phyloP scores from a whole-genome alignment of 1,140 invertebrate genomes.

The Pogonomyrmex barbatus region DNA sequence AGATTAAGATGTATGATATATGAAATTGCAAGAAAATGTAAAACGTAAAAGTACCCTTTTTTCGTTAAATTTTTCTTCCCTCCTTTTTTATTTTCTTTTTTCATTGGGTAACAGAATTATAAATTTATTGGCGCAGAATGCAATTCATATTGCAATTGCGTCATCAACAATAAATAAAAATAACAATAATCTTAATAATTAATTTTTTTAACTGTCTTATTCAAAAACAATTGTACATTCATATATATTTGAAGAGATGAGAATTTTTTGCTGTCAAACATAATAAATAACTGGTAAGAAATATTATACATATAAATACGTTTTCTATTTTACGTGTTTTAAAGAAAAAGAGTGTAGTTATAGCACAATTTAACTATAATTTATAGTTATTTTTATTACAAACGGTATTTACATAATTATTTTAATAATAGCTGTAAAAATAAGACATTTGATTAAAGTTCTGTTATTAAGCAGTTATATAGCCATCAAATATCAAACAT shows the following conservation, averaged over 20 bases:
- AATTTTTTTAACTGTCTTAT: neutral
- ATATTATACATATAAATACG: neutral
- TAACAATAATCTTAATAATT: neutral
- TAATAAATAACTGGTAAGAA: neutral
- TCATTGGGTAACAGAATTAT: too few relatives aligned
- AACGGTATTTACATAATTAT: too few relatives aligned
- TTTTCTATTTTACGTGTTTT: neutral
- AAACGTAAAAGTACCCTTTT: neutral
- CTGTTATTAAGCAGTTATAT: too few relatives aligned
- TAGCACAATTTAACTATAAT: too few relatives aligned
- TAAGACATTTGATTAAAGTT: too few relatives aligned
- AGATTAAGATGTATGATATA: neutral
- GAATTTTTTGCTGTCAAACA: neutral
- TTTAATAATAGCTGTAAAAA: too few relatives aligned
- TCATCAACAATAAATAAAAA: neutral
- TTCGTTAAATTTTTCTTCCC: neutral
- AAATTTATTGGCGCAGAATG: too few relatives aligned
- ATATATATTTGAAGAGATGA: neutral
- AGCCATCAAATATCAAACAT: too few relatives aligned
- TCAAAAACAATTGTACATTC: neutral
- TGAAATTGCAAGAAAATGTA: neutral
- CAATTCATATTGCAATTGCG: neutral
- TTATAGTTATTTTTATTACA: too few relatives aligned
- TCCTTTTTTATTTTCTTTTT: too few relatives aligned
- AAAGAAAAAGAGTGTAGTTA: too few relatives aligned